Evolutionary conservation across 2,797 vertebrate species (phyloP).

Genomic region (Garrulus glandarius): DNA sequence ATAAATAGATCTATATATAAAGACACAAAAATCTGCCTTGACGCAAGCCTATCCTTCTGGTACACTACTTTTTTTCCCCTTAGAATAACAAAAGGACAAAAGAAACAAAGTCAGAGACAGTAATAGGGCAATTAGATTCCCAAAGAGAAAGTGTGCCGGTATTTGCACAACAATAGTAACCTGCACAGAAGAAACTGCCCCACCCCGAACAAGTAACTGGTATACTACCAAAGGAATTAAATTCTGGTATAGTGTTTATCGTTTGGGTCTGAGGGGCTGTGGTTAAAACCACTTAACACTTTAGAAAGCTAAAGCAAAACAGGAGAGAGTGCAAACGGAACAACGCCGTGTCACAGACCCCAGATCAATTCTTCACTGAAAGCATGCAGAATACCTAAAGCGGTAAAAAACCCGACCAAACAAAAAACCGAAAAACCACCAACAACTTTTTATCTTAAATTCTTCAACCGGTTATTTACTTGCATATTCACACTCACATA

Average conservation of each 20-base stretch:
- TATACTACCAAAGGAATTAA: background rate
- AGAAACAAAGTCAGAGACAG: conserved; percentile 20
- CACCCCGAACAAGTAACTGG: conserved; percentile 15
- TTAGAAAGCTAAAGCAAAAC: background rate
- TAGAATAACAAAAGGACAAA: conserved; percentile 16
- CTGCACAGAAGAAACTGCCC: conserved; percentile 20
- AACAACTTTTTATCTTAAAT: background rate
- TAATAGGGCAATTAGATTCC: conserved; percentile 66
- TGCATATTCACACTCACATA: background rate
- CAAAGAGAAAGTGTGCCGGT: conserved; percentile 65
- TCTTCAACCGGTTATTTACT: background rate
- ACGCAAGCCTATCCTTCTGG: background rate
- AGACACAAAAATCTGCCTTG: background rate
- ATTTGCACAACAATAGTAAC: conserved; percentile 76
- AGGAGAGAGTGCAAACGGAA: background rate
- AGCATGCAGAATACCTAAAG: background rate
- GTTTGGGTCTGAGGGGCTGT: background rate
- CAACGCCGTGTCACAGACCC: background rate
- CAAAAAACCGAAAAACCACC: background rate
- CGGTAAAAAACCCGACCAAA: background rate
- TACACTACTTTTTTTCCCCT: background rate
- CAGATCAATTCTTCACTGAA: background rate
- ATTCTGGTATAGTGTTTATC: background rate
- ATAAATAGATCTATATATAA: background rate
- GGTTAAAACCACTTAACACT: background rate